Evolutionary conservation across 2,113 vertebrate genomes (phyloP).

Genomic region (Triplophysa dalaica): DNA sequence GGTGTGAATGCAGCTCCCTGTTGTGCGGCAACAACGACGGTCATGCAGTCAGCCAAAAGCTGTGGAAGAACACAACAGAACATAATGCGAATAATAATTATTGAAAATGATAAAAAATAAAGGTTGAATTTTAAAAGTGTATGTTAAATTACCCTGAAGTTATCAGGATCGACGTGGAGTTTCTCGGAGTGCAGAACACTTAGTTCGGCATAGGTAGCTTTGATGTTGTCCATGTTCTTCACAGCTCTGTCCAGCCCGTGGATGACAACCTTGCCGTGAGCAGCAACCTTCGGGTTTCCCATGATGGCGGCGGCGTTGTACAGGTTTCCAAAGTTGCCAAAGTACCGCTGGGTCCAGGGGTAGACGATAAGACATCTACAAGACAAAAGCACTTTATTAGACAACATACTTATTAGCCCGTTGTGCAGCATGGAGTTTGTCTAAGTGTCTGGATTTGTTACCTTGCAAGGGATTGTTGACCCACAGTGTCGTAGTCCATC

Average conservation of each 20-base stretch:
- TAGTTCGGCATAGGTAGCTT: constrained; percentile 61
- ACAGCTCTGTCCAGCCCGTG: constrained; percentile 71
- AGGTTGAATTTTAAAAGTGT: too few species aligned
- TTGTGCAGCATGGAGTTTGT: constrained; percentile 50
- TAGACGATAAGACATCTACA: constrained; percentile 71
- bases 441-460: constrained; percentile 17
- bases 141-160: constrained; percentile 76
- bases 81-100: too few species aligned
- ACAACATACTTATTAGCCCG: not conserved
- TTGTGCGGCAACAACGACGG: constrained; percentile 48
- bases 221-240: constrained; percentile 70
- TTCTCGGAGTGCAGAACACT: constrained; percentile 80
- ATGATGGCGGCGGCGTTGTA: constrained; percentile 68
- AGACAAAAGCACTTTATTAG: not conserved
- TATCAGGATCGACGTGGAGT: constrained; percentile 81
- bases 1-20: constrained; percentile 43
- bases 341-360: constrained; percentile 83
- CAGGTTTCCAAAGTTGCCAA: constrained; percentile 77
- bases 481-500: not conserved
- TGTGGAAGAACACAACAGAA: constrained; percentile 10
- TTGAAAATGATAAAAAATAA: too few species aligned
- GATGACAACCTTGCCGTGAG: constrained; percentile 74
- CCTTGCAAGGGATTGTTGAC: constrained; percentile 60
- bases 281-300: constrained; percentile 48
- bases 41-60: constrained; percentile 53